Conservation (phyloP, 1,140 invertebrate species). For the Gryon sp. region DNA sequence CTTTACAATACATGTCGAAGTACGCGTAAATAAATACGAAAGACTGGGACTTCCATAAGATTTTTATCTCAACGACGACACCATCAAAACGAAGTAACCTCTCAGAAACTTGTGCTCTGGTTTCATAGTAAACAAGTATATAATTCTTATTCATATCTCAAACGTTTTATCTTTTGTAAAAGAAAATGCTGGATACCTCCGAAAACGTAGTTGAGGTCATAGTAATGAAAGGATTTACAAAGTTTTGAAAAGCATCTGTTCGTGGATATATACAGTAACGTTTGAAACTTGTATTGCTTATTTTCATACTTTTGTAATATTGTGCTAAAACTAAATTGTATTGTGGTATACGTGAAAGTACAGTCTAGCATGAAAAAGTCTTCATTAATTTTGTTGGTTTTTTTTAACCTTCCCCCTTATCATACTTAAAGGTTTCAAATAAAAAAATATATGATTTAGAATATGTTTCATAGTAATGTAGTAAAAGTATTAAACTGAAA, state of each 20-base stretch:
- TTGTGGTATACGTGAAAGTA: conserved; percentile 5
- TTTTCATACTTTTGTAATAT: conserved; percentile 14
- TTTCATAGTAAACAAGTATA: conserved; percentile 67
- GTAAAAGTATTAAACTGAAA: too few relatives aligned
- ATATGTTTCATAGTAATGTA: too few relatives aligned
- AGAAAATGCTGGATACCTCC: conserved; percentile 9
- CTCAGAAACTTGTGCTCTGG: conserved; percentile 23
- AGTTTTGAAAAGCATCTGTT: conserved; percentile 41
- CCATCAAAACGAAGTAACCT: conserved; percentile 30
- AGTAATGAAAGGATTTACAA: conserved; percentile 44
- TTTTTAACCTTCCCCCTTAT: too few relatives aligned
- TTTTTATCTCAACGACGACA: conserved; percentile 53
- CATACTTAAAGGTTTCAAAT: too few relatives aligned
- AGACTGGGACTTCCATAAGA: conserved; percentile 14
- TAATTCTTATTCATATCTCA: conserved; percentile 65
- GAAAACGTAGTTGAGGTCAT: conserved; percentile 11
- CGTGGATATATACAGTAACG: conserved; percentile 3
- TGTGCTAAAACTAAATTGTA: conserved; percentile 1
- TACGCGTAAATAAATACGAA: conserved; percentile 10
- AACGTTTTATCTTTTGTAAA: conserved; percentile 51
- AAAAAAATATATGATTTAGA: conserved; percentile 27
- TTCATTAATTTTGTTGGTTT: too few relatives aligned
- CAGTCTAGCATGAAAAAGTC: conserved; percentile 10
- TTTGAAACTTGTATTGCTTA: conserved; percentile 24
- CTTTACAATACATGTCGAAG: neutral